phyloP scores from a whole-genome alignment of 2,888 invertebrate species.

The Drosophila suboccidentalis region DNA sequence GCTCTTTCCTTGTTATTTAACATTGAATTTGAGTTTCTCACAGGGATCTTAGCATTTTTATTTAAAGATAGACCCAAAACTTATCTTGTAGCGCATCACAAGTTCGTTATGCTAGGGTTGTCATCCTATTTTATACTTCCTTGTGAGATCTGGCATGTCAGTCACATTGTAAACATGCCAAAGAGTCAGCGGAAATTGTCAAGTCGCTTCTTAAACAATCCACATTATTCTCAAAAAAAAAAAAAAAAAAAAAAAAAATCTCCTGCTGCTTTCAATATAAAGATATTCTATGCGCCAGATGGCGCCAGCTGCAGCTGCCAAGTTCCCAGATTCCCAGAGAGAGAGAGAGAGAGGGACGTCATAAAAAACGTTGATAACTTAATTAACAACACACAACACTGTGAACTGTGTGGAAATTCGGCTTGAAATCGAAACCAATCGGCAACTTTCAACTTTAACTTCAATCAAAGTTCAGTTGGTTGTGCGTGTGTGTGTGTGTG shows the following conservation, averaged over 20 bases:
- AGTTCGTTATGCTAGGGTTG: background rate
- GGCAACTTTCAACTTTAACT: conserved; percentile 15
- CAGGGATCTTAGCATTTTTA: background rate
- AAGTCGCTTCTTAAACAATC: conserved; percentile 43
- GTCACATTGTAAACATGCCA: conserved; percentile 31
- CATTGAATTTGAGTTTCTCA: too few species aligned
- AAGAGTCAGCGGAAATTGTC: conserved; percentile 57
- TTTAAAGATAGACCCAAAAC: too few species aligned
- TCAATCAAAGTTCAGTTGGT: conserved; percentile 28
- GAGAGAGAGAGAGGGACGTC: conserved; percentile 55
- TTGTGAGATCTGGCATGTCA: conserved; percentile 8
- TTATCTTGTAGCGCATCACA: conserved; percentile 21
- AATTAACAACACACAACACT: conserved; percentile 56
- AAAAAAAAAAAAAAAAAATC: background rate
- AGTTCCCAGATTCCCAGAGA: conserved; percentile 14
- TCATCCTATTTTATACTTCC: background rate
- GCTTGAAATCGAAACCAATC: conserved; percentile 18
- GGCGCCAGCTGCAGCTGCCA: conserved; percentile 60
- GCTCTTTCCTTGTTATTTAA: too few species aligned
- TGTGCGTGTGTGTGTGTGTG: conserved; percentile 30
- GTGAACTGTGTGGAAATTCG: background rate
- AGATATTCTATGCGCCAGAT: conserved; percentile 45
- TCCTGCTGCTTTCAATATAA: conserved; percentile 3
- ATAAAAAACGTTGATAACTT: conserved; percentile 81
- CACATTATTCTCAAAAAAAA: conserved; percentile 41